Percentiles rank a stretch among this genome's conserved stretches.
phyloP scores from a whole-genome alignment of 2,888 invertebrate species.

The Pseudanteris insignis region DNA sequence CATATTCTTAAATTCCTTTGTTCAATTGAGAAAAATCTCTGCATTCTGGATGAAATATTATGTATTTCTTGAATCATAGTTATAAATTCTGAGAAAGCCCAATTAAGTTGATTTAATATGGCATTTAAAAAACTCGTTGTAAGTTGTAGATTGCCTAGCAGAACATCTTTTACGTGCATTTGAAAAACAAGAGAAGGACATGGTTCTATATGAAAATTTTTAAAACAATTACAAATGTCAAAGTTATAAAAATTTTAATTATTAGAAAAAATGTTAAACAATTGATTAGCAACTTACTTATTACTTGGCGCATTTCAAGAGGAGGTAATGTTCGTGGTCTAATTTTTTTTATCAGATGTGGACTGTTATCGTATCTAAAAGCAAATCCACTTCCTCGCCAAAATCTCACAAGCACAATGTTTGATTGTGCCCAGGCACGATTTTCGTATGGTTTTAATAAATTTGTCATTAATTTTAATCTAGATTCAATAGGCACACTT shows the following conservation, averaged over 20 bases:
- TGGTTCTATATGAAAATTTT: slow-evolving; percentile 70
- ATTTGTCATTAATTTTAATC: slow-evolving; percentile 73
- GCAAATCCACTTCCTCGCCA: slow-evolving; percentile 88
- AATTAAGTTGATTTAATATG: slow-evolving; percentile 82
- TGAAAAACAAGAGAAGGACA: slow-evolving; percentile 76
- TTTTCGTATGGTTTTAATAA: slow-evolving; percentile 82
- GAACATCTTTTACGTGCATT: slow-evolving; percentile 72
- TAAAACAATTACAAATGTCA: too few relatives aligned
- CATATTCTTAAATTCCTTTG: slow-evolving; percentile 82
- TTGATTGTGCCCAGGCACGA: slow-evolving; percentile 84
- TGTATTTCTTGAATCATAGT: slow-evolving; percentile 85
- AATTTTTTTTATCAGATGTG: slow-evolving; percentile 66
- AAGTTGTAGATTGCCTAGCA: slow-evolving; percentile 72
- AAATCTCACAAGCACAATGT: slow-evolving; percentile 84
- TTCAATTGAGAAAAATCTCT: slow-evolving; percentile 72
- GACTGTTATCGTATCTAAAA: slow-evolving; percentile 72
- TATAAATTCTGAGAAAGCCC: slow-evolving; percentile 89
- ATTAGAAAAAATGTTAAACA: background rate
- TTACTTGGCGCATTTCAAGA: slow-evolving; percentile 65
- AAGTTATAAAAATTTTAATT: too few relatives aligned
- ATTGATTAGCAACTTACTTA: too few relatives aligned
- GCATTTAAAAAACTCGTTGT: slow-evolving; percentile 80
- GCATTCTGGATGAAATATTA: slow-evolving; percentile 71
- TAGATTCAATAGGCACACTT: slow-evolving; percentile 73
- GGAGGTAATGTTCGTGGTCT: slow-evolving; percentile 66